Conservation (phyloP, 2,888 invertebrate genomes). For the Xestoiulus laeticollis region DNA sequence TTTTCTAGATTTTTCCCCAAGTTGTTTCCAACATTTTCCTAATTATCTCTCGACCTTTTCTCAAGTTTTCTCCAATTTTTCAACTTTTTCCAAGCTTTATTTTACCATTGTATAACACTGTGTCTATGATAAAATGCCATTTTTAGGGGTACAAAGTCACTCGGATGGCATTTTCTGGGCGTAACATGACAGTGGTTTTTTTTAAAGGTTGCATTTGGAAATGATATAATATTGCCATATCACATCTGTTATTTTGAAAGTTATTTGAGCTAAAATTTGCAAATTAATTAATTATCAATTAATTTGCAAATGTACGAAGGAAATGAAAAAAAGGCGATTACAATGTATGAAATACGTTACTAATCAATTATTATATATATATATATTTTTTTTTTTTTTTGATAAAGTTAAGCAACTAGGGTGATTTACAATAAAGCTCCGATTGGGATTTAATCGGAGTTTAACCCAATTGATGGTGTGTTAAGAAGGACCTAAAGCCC, state of each 20-base stretch:
- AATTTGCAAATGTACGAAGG: neutral
- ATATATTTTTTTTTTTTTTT: too few species aligned
- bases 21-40: too few species aligned
- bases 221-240: slow-evolving; percentile 6
- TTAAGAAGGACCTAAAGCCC: neutral
- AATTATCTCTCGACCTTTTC: too few species aligned
- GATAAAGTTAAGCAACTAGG: neutral
- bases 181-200: neutral
- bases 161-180: neutral
- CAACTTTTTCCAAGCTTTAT: too few species aligned
- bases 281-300: too few species aligned
- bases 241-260: neutral
- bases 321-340: neutral
- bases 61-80: too few species aligned
- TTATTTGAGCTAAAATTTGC: too few species aligned
- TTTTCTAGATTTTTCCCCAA: too few species aligned
- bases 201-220: neutral
- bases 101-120: neutral
- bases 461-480: neutral
- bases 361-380: slow-evolving; percentile 19
- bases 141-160: neutral
- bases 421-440: neutral
- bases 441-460: neutral
- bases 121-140: neutral
- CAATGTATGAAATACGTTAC: neutral